Percentiles rank a stretch among this genome's conserved stretches.
Evolutionary conservation across 2,113 vertebrate species (phyloP).

Genomic region (Bos indicus): DNA sequence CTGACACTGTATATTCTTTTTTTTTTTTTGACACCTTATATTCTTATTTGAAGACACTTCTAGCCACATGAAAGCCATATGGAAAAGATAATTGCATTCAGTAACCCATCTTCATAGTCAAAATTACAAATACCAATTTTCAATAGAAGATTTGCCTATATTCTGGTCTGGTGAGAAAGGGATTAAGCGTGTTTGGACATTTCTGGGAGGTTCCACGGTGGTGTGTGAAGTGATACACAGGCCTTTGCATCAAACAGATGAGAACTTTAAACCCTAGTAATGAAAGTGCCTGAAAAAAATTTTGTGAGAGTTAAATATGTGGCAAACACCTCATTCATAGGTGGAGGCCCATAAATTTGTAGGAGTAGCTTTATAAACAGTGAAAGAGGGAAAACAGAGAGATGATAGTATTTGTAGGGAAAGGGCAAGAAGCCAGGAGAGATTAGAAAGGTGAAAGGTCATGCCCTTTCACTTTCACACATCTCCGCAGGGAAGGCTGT

Average conservation of each 20-base stretch:
- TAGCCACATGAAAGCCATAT: background rate
- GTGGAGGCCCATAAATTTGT: background rate
- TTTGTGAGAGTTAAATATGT: background rate
- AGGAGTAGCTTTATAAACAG: background rate
- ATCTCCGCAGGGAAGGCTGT: background rate
- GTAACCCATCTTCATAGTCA: background rate
- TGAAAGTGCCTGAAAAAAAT: background rate
- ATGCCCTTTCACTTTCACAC: background rate
- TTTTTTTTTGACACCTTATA: background rate
- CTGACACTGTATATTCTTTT: background rate
- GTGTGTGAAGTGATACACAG: background rate
- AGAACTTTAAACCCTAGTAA: background rate
- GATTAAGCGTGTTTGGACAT: too few species aligned
- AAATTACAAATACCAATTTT: background rate
- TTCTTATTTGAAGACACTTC: background rate
- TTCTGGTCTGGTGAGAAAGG: background rate
- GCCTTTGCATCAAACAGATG: background rate
- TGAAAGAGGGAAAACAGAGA: background rate
- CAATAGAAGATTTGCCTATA: background rate
- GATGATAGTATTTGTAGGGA: background rate
- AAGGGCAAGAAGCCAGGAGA: background rate
- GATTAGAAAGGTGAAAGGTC: slow-evolving; percentile 22
- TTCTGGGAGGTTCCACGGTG: background rate
- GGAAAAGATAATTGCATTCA: background rate
- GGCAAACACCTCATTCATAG: background rate